These are phyloP conservation scores for Premnoplex brunnescens DNA, from an alignment of 2,797 vertebrate species.

Conservation along the genomic window DNA sequence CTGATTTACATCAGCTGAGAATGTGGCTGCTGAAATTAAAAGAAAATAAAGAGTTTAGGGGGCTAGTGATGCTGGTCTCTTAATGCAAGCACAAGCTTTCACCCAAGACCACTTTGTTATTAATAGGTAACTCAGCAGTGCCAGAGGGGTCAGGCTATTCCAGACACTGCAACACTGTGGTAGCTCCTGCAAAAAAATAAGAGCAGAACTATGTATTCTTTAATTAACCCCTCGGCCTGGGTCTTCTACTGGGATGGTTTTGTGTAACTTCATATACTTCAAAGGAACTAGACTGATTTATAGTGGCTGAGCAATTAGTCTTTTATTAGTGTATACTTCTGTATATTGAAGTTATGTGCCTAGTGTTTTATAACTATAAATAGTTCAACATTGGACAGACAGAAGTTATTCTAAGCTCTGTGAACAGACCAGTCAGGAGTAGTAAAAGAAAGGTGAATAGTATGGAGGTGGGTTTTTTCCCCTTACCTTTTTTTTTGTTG, in stretches of 20 bases:
- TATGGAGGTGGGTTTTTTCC: neutral
- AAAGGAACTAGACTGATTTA: neutral
- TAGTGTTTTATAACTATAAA: neutral
- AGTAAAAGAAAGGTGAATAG: neutral
- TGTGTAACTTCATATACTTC: neutral
- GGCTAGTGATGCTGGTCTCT: neutral
- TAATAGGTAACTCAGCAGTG: constrained; percentile 72
- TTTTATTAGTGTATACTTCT: neutral
- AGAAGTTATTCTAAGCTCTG: neutral
- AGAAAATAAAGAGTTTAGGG: neutral
- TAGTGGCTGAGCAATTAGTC: neutral
- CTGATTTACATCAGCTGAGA: neutral
- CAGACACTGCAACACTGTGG: neutral
- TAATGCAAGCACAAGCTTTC: constrained; percentile 13
- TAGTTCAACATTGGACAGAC: neutral
- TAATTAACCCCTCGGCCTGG: neutral
- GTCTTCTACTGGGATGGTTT: neutral
- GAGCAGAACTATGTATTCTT: neutral
- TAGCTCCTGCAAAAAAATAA: neutral
- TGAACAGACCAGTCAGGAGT: neutral
- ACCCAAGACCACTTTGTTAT: constrained; percentile 34
- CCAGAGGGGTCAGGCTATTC: constrained; percentile 36
- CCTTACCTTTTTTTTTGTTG: neutral
- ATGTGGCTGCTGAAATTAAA: constrained; percentile 1
- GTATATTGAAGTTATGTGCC: neutral